Evolutionary conservation across 2,797 vertebrate genomes (phyloP).

Genomic region (Brachymystax lenok): DNA sequence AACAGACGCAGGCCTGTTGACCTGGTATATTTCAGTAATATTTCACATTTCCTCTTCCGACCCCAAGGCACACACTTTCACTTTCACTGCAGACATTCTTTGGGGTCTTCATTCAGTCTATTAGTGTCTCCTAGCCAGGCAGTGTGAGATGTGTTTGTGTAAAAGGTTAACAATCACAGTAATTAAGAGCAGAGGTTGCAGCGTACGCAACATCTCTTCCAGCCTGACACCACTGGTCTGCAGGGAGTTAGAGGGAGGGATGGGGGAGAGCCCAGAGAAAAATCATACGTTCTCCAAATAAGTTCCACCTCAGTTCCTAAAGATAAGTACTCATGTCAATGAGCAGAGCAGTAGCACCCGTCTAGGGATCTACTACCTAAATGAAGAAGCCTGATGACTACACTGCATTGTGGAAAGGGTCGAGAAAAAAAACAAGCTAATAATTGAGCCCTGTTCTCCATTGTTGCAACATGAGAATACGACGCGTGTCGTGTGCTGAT

Average conservation of each 20-base stretch:
- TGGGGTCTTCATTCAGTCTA: neutral
- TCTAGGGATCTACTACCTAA: neutral
- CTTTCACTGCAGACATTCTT: neutral
- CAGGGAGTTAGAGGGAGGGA: slow-evolving; percentile 20
- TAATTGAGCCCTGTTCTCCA: neutral
- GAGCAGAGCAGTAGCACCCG: neutral
- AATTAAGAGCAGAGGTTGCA: neutral
- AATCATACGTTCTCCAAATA: neutral
- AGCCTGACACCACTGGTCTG: neutral
- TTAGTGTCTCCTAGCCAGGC: neutral
- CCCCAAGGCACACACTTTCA: neutral
- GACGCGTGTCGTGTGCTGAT: neutral
- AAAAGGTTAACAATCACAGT: slow-evolving; percentile 51
- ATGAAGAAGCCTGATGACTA: neutral
- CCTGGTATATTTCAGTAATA: neutral
- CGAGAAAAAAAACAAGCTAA: neutral
- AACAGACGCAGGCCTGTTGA: neutral
- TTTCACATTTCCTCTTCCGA: slow-evolving; percentile 1
- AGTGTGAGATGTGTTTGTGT: slow-evolving; percentile 30
- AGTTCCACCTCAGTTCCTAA: neutral
- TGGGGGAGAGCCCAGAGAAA: slow-evolving; percentile 18
- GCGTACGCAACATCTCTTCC: neutral
- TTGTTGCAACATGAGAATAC: neutral
- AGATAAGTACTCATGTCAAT: neutral
- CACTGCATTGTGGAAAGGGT: neutral